Evolutionary conservation across 1,140 invertebrate species (phyloP), one percentile per base, ranked within the genome.

Genomic region (Drosophila persimilis): DNA sequence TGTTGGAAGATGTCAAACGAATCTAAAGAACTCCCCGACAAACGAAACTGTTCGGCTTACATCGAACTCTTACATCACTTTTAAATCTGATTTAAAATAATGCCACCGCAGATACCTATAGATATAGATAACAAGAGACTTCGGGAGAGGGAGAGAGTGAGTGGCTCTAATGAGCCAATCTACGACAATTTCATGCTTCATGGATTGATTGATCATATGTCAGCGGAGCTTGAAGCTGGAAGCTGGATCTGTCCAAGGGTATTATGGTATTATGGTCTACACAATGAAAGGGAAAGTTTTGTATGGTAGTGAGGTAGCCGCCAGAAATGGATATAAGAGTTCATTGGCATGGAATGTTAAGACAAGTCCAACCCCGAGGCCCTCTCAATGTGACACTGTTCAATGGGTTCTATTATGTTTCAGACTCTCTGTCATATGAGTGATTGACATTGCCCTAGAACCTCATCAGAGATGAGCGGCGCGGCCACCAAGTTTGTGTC

Each of bases 401-500:
- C 3, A 11, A 1, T 39, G 35, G 3, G n/a, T 9, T 61, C 26
- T 24, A 8, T 20, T 20, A n/a, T 26, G n/a, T 50, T 26, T n/a
- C n/a, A 41, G 9, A 9, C 9, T 9, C 31, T 11, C 35, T 13
- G 11, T 39, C 44, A 51, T 6, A 53, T 64, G 60, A 74, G 62
- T 74, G 58, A 61, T 69, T 58, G 64, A 20, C 64, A 72, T 64
- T 63, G 64, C 52, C 56, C 64, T 67, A 78, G 61, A 54, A 63
- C 50, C 54, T 26, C 24, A 26, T 26, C 24, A 5, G 24, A 26
- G 5, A 4, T 22, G 7, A 31, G 29, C 7, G 29, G 7, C 29
- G 13, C 13, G 15, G 8, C 22, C 55, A n/a, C 61, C 9, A 20
- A 88, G 83, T 83, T 79, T 56, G 83, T 76, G 60, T 53, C 78